phyloP scores from a whole-genome alignment of 2,797 vertebrate species.

The Staurois parvus region DNA sequence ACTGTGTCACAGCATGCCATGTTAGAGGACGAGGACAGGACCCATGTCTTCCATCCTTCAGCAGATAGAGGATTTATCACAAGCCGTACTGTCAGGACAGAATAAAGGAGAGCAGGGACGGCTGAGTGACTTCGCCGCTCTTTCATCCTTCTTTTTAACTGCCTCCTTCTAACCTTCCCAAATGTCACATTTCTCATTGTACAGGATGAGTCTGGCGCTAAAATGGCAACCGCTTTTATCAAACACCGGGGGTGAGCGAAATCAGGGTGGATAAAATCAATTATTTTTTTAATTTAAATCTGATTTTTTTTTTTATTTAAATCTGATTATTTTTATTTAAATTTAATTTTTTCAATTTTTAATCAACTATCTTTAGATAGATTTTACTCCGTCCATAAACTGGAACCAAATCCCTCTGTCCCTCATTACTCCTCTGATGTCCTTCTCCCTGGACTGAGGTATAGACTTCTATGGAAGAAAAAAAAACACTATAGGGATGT shows the following conservation, averaged over 20 bases:
- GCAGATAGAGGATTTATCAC: slow-evolving; percentile 22
- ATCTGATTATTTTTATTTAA: too few species aligned
- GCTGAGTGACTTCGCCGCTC: slow-evolving; percentile 14
- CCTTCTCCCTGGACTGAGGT: too few species aligned
- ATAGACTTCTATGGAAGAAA: too few species aligned
- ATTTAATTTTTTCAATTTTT: too few species aligned
- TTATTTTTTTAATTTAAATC: too few species aligned
- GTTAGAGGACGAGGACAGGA: background rate
- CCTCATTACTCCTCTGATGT: too few species aligned
- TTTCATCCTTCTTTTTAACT: background rate
- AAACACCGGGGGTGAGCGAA: background rate
- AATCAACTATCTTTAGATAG: too few species aligned
- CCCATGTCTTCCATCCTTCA: background rate
- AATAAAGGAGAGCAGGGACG: background rate
- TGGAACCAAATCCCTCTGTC: too few species aligned
- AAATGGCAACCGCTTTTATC: background rate
- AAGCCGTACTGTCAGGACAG: background rate
- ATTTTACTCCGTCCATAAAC: too few species aligned
- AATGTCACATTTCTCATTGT: background rate
- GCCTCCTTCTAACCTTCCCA: background rate
- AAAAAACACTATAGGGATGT: too few species aligned
- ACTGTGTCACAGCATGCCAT: background rate
- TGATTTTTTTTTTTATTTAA: too few species aligned
- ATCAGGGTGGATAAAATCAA: too few species aligned
- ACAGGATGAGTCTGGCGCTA: background rate